Evolutionary conservation across 2,888 invertebrate genomes (phyloP).

Genomic region (Lasioglossum pauxillum): DNA sequence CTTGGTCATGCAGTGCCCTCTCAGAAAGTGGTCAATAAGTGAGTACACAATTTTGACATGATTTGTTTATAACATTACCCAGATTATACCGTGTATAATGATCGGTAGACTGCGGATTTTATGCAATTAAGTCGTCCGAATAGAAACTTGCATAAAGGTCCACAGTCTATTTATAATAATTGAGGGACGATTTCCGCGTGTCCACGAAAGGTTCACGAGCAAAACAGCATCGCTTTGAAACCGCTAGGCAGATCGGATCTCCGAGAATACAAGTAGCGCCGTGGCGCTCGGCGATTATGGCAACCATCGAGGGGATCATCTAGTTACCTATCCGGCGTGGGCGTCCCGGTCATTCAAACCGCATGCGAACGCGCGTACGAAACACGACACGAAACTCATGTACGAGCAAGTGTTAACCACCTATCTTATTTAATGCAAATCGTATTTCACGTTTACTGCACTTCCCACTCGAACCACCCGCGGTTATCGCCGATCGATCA

Average conservation of each 20-base stretch:
- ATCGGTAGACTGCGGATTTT: too few relatives aligned
- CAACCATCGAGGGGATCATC: slow-evolving; percentile 20
- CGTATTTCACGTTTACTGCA: slow-evolving; percentile 68
- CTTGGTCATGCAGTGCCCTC: slow-evolving; percentile 86
- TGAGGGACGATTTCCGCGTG: not conserved
- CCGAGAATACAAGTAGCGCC: slow-evolving; percentile 50
- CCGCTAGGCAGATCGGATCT: not conserved
- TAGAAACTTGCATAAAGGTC: not conserved
- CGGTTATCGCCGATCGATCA: slow-evolving; percentile 51
- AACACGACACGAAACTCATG: slow-evolving; percentile 60
- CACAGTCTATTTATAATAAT: not conserved
- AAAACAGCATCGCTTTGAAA: not conserved
- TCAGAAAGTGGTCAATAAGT: slow-evolving; percentile 82
- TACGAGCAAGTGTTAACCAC: slow-evolving; percentile 63
- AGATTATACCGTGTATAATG: not conserved
- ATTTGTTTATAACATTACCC: not conserved
- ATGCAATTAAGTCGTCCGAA: not conserved
- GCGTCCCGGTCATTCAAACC: slow-evolving; percentile 57
- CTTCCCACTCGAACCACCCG: slow-evolving; percentile 23
- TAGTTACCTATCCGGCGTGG: slow-evolving; percentile 59
- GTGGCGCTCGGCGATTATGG: slow-evolving; percentile 34
- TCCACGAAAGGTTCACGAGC: not conserved
- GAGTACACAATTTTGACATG: slow-evolving; percentile 74
- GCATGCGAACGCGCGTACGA: slow-evolving; percentile 36
- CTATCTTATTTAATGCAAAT: slow-evolving; percentile 70